These are phyloP conservation scores for Eupeodes luniger DNA, from an alignment of 2,888 invertebrate species.

Conservation along the genomic window DNA sequence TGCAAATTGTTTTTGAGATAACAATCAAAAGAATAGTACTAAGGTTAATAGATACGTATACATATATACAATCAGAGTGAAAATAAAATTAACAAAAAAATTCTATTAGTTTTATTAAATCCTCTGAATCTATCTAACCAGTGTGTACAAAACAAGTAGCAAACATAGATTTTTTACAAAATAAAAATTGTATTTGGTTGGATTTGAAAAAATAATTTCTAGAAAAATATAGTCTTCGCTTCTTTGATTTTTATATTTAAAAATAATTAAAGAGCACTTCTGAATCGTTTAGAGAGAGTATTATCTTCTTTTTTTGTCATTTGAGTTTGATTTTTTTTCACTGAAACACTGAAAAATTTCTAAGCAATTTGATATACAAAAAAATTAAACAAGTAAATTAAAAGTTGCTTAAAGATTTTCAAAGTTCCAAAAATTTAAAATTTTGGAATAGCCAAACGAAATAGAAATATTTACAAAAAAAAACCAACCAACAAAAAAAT, in stretches of 20 bases:
- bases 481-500: slow-evolving; percentile 67
- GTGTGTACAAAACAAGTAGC: slow-evolving; percentile 84
- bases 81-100: slow-evolving; percentile 49
- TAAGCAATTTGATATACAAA: slow-evolving; percentile 43
- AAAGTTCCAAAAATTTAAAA: slow-evolving; percentile 12
- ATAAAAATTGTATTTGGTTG: slow-evolving; percentile 65
- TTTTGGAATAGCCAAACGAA: slow-evolving; percentile 36
- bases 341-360: slow-evolving; percentile 40
- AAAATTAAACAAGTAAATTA: slow-evolving; percentile 6
- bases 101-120: slow-evolving; percentile 58
- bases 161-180: slow-evolving; percentile 81
- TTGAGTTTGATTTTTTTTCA: slow-evolving; percentile 38
- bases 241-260: slow-evolving; percentile 11
- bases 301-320: slow-evolving; percentile 32
- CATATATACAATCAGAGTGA: slow-evolving; percentile 41
- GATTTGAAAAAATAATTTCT: slow-evolving; percentile 57
- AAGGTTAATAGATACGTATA: slow-evolving; percentile 79
- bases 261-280: slow-evolving; percentile 18
- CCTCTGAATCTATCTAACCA: slow-evolving; percentile 78
- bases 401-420: slow-evolving; percentile 61
- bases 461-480: slow-evolving; percentile 39
- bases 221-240: slow-evolving; percentile 25
- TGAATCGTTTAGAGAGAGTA: slow-evolving; percentile 6
- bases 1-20: slow-evolving; percentile 82
- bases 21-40: slow-evolving; percentile 82